Evolutionary conservation across 1,140 invertebrate genomes (phyloP).

Genomic region (Pentalonia nigronervosa): DNA sequence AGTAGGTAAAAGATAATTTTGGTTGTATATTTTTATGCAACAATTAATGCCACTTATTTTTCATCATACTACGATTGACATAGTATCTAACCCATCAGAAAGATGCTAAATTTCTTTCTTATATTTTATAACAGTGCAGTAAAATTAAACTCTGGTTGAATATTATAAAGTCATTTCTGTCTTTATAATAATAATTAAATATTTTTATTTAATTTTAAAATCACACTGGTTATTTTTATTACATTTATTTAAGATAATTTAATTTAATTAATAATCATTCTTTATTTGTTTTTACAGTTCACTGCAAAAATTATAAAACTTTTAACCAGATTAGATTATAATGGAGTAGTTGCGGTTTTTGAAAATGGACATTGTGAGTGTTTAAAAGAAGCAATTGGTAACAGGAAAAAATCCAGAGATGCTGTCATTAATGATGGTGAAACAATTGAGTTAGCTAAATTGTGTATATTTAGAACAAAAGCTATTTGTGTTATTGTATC

Average conservation of each 20-base stretch:
- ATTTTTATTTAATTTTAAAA: too few species aligned
- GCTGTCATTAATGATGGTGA: slow-evolving; percentile 14
- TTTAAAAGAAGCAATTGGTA: slow-evolving; percentile 49
- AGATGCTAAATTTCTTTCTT: neutral
- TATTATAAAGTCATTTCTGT: too few species aligned
- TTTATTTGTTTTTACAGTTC: slow-evolving; percentile 30
- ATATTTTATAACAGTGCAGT: neutral
- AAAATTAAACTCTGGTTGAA: too few species aligned
- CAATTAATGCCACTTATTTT: too few species aligned
- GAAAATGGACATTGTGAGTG: slow-evolving; percentile 54
- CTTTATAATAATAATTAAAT: neutral
- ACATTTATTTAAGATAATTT: neutral
- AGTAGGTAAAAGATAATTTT: too few species aligned
- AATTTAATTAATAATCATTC: neutral
- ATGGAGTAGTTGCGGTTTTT: slow-evolving; percentile 36
- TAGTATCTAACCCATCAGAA: too few species aligned
- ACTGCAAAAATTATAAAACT: slow-evolving; percentile 47
- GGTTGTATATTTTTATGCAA: too few species aligned
- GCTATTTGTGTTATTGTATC: slow-evolving; percentile 37
- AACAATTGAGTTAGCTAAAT: slow-evolving; percentile 47
- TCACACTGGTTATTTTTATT: neutral
- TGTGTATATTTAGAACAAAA: slow-evolving; percentile 50
- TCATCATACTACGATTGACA: too few species aligned
- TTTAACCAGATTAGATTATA: slow-evolving; percentile 44
- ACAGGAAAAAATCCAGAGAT: slow-evolving; percentile 3